Evolutionary conservation across 2,113 vertebrate genomes (phyloP).

Genomic region (Abramis brama): DNA sequence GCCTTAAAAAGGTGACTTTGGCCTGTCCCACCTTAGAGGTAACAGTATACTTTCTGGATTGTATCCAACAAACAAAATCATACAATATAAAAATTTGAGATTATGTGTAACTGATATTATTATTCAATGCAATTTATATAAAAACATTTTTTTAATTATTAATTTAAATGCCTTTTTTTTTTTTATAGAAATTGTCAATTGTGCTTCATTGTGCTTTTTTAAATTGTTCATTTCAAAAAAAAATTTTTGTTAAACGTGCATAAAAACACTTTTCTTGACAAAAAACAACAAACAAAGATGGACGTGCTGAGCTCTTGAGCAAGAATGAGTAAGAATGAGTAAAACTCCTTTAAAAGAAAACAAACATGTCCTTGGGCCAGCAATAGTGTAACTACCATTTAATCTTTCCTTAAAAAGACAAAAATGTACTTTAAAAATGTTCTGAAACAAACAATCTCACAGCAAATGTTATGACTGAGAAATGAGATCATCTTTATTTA

Average conservation of each 20-base stretch:
- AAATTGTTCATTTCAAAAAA: neutral
- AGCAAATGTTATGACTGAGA: conserved; percentile 27
- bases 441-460: neutral
- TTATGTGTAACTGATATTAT: no score
- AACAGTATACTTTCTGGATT: neutral
- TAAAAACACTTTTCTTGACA: neutral
- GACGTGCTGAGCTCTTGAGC: neutral
- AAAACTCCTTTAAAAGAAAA: no score
- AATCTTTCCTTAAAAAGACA: conserved; percentile 13
- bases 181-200: neutral
- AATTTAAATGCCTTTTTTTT: neutral
- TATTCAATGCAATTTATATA: no score
- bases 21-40: neutral
- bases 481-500: conserved; percentile 87
- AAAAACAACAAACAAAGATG: neutral
- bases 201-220: neutral
- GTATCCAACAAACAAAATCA: neutral
- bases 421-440: neutral
- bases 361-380: conserved; percentile 3
- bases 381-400: neutral
- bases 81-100: neutral
- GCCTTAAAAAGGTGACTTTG: neutral
- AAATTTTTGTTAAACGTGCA: neutral
- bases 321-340: neutral
- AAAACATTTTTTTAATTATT: neutral